Conservation (phyloP, 1,140 invertebrate species). For the Asobara japonica region DNA sequence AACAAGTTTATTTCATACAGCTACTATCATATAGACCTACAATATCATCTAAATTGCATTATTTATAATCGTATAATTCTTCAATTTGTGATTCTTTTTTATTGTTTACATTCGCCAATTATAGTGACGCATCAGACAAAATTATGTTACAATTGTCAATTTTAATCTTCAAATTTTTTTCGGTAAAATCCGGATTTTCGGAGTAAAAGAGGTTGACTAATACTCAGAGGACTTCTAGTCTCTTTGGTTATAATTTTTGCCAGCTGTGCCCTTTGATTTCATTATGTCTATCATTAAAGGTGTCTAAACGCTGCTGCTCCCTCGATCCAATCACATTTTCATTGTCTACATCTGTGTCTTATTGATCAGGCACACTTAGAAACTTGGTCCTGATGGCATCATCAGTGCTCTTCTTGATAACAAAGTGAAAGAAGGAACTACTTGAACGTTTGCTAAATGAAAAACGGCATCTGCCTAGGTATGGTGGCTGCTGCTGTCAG, state of each 20-base stretch:
- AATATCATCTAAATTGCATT: slow-evolving; percentile 28
- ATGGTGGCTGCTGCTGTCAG: too few species aligned
- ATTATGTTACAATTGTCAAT: slow-evolving; percentile 7
- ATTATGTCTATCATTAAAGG: not conserved
- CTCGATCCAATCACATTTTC: slow-evolving; percentile 6
- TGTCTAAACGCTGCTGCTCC: not conserved
- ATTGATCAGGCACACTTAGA: slow-evolving; percentile 9
- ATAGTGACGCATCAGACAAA: slow-evolving; percentile 9
- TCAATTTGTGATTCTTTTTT: slow-evolving; percentile 18
- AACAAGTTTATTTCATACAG: slow-evolving; percentile 65
- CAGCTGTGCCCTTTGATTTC: not conserved
- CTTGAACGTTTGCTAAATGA: not conserved
- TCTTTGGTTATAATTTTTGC: not conserved
- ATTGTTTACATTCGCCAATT: slow-evolving; percentile 24
- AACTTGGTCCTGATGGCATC: slow-evolving; percentile 14
- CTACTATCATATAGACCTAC: slow-evolving; percentile 52
- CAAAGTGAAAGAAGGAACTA: not conserved
- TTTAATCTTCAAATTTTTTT: slow-evolving; percentile 10
- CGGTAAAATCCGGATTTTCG: not conserved
- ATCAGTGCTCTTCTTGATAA: not conserved
- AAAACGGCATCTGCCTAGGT: not conserved
- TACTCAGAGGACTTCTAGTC: not conserved
- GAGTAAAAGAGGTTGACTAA: not conserved
- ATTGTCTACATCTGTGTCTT: not conserved
- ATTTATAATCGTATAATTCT: slow-evolving; percentile 24